Conservation (phyloP, 2,888 invertebrate species). For the Phengaris alcon region DNA sequence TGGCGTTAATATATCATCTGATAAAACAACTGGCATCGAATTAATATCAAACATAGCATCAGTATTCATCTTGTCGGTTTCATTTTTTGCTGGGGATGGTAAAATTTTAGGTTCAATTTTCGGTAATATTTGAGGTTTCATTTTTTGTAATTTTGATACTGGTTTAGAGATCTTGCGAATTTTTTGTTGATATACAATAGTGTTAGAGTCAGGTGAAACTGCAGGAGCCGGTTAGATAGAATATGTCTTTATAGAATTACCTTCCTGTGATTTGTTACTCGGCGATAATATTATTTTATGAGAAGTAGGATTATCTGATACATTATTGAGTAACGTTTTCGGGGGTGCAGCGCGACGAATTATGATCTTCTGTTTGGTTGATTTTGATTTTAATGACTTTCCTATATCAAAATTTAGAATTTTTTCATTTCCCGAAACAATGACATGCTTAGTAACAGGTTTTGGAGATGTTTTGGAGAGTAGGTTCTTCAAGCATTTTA, state of each 20-base stretch:
- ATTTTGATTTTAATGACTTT: slow-evolving; percentile 57
- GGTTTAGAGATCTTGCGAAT: slow-evolving; percentile 61
- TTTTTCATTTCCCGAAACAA: slow-evolving; percentile 65
- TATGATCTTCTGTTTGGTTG: slow-evolving; percentile 69
- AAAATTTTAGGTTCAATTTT: slow-evolving; percentile 56
- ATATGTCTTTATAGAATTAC: slow-evolving; percentile 65
- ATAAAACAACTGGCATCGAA: slow-evolving; percentile 87
- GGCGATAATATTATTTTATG: slow-evolving; percentile 71
- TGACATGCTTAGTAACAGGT: slow-evolving; percentile 54
- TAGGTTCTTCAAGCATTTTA: slow-evolving; percentile 77
- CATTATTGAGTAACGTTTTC: slow-evolving; percentile 59
- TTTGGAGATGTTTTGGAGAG: slow-evolving; percentile 55
- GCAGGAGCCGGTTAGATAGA: slow-evolving; percentile 67
- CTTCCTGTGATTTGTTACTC: slow-evolving; percentile 56
- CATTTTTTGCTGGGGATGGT: slow-evolving; percentile 51
- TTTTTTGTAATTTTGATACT: slow-evolving; percentile 59
- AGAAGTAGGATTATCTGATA: slow-evolving; percentile 56
- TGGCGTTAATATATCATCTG: slow-evolving; percentile 83
- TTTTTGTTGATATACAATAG: slow-evolving; percentile 67
- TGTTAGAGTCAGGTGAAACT: slow-evolving; percentile 53
- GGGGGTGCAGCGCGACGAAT: slow-evolving; percentile 62
- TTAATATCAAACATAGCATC: slow-evolving; percentile 83
- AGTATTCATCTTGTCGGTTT: slow-evolving; percentile 41
- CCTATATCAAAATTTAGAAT: slow-evolving; percentile 71
- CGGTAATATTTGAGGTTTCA: slow-evolving; percentile 59